Percentiles rank a stretch among this genome's conserved stretches.
These are phyloP conservation scores for Pseudotriccus pelzelni DNA, from an alignment of 2,797 vertebrate species.

Conservation along the genomic window DNA sequence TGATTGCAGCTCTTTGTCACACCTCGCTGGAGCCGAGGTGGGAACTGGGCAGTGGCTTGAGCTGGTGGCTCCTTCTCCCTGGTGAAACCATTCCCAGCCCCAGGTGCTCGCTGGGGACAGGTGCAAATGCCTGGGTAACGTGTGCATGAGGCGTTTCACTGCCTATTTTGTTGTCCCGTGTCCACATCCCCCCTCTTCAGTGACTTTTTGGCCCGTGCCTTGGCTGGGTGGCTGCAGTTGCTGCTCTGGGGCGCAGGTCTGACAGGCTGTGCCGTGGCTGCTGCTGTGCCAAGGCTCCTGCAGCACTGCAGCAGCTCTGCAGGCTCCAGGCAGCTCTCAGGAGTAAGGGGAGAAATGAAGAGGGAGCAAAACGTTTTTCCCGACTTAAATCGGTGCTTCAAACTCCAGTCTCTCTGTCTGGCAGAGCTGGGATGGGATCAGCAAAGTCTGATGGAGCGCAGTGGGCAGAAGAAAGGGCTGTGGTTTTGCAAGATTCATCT, in stretches of 20 bases:
- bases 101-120: neutral
- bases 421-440: neutral
- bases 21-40: rapidly evolving
- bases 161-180: neutral
- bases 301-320: slow-evolving; percentile 30
- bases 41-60: neutral
- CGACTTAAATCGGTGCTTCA: neutral
- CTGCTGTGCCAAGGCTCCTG: neutral
- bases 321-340: neutral
- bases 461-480: neutral
- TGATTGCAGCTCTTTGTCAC: neutral
- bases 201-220: neutral
- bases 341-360: neutral
- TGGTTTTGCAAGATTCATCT: neutral
- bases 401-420: rapidly evolving
- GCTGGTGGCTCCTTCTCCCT: neutral
- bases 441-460: neutral
- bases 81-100: neutral
- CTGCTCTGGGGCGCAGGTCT: neutral
- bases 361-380: neutral
- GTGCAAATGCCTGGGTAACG: rapidly evolving
- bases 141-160: no score
- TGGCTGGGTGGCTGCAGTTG: neutral
- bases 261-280: rapidly evolving
- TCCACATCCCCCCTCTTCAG: neutral